phyloP scores from a whole-genome alignment of 2,888 invertebrate species.

The Dendrolimus pini region DNA sequence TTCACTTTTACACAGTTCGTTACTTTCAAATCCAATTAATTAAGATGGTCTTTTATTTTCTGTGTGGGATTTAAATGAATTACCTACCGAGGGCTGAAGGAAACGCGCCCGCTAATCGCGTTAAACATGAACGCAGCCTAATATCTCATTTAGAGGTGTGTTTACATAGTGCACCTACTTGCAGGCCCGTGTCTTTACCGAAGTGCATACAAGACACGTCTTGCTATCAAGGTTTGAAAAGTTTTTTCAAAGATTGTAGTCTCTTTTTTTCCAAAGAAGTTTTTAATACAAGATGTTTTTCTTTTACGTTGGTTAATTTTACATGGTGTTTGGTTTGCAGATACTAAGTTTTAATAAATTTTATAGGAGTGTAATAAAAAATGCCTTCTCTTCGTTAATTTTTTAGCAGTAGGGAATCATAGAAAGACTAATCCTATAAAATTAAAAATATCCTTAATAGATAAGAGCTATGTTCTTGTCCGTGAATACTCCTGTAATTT shows the following conservation, averaged over 20 bases:
- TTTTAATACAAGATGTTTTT: slow-evolving; percentile 5
- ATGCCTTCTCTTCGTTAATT: too few relatives aligned
- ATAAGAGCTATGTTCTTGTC: too few relatives aligned
- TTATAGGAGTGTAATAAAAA: too few relatives aligned
- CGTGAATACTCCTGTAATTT: too few relatives aligned
- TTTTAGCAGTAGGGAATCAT: too few relatives aligned
- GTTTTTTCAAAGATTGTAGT: slow-evolving; percentile 4
- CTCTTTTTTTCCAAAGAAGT: slow-evolving; percentile 21
- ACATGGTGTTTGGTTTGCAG: too few relatives aligned
- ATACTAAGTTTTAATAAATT: too few relatives aligned
- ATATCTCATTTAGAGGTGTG: slow-evolving; percentile 56
- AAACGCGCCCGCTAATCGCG: slow-evolving; percentile 14
- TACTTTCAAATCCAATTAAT: slow-evolving; percentile 23
- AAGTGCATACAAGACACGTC: slow-evolving; percentile 45
- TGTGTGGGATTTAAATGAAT: slow-evolving; percentile 13
- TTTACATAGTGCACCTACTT: slow-evolving; percentile 52
- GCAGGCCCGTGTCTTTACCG: slow-evolving; percentile 41
- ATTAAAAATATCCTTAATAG: too few relatives aligned
- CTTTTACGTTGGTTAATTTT: neutral
- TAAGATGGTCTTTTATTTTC: slow-evolving; percentile 17
- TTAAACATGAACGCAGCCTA: slow-evolving; percentile 17
- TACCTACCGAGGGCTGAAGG: slow-evolving; percentile 1
- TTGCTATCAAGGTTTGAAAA: slow-evolving; percentile 39
- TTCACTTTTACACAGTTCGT: slow-evolving; percentile 21
- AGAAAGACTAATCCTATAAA: too few relatives aligned